Evolutionary conservation across 2,797 vertebrate genomes (phyloP), one percentile per base, ranked within the genome.

Genomic region (Aldrovandia affinis): DNA sequence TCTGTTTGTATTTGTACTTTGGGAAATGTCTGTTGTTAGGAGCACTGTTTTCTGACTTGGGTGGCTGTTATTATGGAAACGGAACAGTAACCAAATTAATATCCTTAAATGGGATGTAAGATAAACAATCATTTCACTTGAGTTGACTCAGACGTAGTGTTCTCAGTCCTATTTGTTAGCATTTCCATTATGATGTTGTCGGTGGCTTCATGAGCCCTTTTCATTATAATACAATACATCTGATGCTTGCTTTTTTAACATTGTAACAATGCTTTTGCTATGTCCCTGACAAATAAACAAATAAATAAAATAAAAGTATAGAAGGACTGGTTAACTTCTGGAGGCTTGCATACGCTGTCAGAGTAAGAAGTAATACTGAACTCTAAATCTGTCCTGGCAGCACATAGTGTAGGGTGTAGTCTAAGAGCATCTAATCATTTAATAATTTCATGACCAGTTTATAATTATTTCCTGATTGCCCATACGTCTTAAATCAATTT

Each of bases 161-260:
- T 30, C 28, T 12, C 1, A 10, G 61, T 65, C 61, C 61, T 65
- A 12, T 50, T 2, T 65, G n/a, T 33, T 65, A 65, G 28, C 61
- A 30, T 30, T 65, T 30, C 61, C 61, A 28, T 14, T 36, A 1
- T 39, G 10, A 70, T 39, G 18, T 39, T 70, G 0, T 70, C 18
- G 30, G 65, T 70, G 65, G 15, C 25, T 70, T 70, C 65, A 70
- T 70, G 65, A 70, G 61, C 61, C 61, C 10, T n/a, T n/a, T n/a
- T n/a, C n/a, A n/a, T n/a, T n/a, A n/a, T n/a, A n/a, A n/a, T n/a
- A n/a, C n/a, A n/a, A n/a, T n/a, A n/a, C n/a, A n/a, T n/a, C n/a
- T n/a, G n/a, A n/a, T n/a, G n/a, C n/a, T n/a, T n/a, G n/a, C n/a
- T n/a, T n/a, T n/a, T n/a, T n/a, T n/a, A n/a, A n/a, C n/a, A n/a